These are phyloP conservation scores for Lethocerus indicus DNA, from an alignment of 1,140 invertebrate genomes.

Conservation along the genomic window DNA sequence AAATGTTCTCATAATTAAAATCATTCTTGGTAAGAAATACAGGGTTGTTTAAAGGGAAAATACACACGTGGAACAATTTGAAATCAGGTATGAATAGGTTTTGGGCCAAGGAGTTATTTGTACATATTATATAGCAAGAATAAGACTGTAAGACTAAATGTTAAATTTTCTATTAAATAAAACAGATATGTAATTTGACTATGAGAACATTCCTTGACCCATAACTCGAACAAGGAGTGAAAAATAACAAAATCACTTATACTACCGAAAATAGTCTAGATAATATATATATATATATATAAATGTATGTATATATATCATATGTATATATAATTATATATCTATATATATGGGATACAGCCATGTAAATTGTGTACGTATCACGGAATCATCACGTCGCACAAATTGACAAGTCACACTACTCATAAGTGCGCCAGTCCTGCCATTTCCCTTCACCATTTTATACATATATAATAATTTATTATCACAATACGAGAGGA, in stretches of 20 bases:
- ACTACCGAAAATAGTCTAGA: slow-evolving; percentile 13
- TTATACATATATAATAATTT: not conserved
- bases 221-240: slow-evolving; percentile 1
- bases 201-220: not conserved
- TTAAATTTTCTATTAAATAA: not conserved
- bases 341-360: slow-evolving; percentile 14
- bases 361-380: slow-evolving; percentile 18
- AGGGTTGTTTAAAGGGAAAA: no score
- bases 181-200: slow-evolving; percentile 3
- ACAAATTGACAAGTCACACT: slow-evolving; percentile 13
- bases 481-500: slow-evolving; percentile 16
- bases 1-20: no score
- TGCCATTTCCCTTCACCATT: slow-evolving; percentile 5
- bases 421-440: slow-evolving; percentile 2
- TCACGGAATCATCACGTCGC: slow-evolving; percentile 15
- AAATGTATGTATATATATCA: slow-evolving; percentile 15
- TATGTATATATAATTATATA: slow-evolving; percentile 11
- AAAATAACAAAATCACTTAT: slow-evolving; percentile 11
- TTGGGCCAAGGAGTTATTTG: no score
- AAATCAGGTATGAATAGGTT: no score
- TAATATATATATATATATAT: slow-evolving; percentile 12
- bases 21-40: no score
- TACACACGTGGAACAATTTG: no score
- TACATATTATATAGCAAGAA: no score
- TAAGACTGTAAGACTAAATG: no score